Evolutionary conservation across 30 jellyfish, hydroid and myxozoan species (phyloP), one percentile per base, ranked within the genome.

Genomic region (Pelagia noctiluca): DNA sequence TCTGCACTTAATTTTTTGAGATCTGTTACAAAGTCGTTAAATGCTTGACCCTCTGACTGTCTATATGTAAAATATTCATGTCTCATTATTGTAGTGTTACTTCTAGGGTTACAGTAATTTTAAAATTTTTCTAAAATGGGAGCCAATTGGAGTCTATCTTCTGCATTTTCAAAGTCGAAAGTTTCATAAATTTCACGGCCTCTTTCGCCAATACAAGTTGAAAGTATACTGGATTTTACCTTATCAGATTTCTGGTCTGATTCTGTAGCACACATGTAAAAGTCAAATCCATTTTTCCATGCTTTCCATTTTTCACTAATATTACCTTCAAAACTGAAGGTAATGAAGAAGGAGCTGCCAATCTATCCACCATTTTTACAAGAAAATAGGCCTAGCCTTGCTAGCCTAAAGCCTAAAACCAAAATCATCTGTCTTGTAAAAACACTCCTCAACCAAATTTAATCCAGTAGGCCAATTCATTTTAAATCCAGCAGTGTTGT

Each of bases 121-220:
- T 78, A 70, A 63, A 78, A 78, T 47, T 66, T 57, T 26, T 69
- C 78, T 1, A 82, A 75, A 82, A 82, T 76, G 10, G 85, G 74
- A n/a, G 28, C 38, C 35, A 82, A 52, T 49, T 65, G 67, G 78
- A 82, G 74, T 24, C 62, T 18, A 50, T 82, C 92, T 36, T 78
- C 92, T 10, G 31, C 86, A 80, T 61, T 37, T 21, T 62, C 36
- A 66, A 82, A 68, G 66, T 30, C 47, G 34, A 82, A 82, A 46
- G 92, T 66, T 23, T 82, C 85, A 69, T 82, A 82, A 2, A 82
- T n/a, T n/a, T n/a, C n/a, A n/a, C n/a, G n/a, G n/a, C n/a, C n/a
- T n/a, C n/a, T n/a, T n/a, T n/a, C n/a, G 67, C 92, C 92, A 35
- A 82, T 82, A 32, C 78, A 42, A 34, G 92, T 82, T 46, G 69